Evolutionary conservation across 2,113 vertebrate genomes (phyloP).

Genomic region (Caranx melampygus): DNA sequence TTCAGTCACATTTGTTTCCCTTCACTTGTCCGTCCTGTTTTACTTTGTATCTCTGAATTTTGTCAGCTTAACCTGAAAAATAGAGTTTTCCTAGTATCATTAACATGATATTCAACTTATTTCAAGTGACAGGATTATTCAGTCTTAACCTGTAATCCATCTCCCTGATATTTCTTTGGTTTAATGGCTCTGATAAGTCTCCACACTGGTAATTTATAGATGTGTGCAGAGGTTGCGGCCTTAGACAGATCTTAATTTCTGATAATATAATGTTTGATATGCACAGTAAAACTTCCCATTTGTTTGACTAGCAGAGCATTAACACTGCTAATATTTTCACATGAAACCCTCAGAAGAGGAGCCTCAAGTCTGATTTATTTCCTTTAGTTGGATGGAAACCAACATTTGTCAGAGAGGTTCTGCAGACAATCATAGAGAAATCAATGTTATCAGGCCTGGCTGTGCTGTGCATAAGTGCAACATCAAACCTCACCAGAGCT

Average conservation of each 20-base stretch:
- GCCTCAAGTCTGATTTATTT: slow-evolving; percentile 49
- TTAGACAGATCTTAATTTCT: slow-evolving; percentile 42
- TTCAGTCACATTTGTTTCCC: slow-evolving; percentile 31
- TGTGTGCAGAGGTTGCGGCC: slow-evolving; percentile 12
- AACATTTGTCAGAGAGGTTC: slow-evolving; percentile 33
- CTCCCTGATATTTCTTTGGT: background rate
- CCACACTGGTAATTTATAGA: slow-evolving; percentile 25
- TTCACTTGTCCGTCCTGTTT: background rate
- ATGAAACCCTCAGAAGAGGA: slow-evolving; percentile 38
- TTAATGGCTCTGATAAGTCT: background rate
- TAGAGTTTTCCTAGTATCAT: background rate
- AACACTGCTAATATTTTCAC: slow-evolving; percentile 47
- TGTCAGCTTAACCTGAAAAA: background rate
- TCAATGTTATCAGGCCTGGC: background rate
- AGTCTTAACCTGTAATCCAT: background rate
- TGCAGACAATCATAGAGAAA: slow-evolving; percentile 25
- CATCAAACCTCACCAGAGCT: background rate
- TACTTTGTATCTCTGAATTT: background rate
- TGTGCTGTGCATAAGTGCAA: slow-evolving; percentile 10
- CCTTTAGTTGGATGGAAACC: slow-evolving; percentile 28
- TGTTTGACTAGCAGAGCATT: slow-evolving; percentile 57
- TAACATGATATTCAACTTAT: background rate
- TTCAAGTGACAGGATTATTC: background rate
- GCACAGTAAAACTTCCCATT: slow-evolving; percentile 47
- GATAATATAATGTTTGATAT: slow-evolving; percentile 43